Evolutionary conservation across 2,113 vertebrate genomes (phyloP).

Genomic region (Lichenostomus cassidix): DNA sequence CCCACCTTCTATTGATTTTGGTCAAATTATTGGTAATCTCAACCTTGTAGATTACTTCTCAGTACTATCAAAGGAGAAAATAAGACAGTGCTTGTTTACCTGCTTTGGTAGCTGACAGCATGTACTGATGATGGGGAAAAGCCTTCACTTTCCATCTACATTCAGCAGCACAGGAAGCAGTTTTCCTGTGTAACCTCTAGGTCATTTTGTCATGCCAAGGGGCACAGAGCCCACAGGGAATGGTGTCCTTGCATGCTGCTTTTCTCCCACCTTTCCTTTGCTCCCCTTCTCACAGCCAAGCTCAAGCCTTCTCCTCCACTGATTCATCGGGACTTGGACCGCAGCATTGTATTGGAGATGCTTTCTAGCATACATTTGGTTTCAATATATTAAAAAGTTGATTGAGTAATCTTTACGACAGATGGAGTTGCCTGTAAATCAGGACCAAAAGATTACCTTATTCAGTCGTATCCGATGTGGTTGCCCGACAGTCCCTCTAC

Average conservation of each 20-base stretch:
- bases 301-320: not conserved
- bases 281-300: not conserved
- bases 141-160: not conserved
- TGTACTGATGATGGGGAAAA: not conserved
- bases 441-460: slow-evolving; percentile 33
- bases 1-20: slow-evolving; percentile 58
- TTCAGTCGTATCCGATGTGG: not conserved
- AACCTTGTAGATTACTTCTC: slow-evolving; percentile 49
- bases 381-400: slow-evolving; percentile 13
- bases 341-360: not conserved
- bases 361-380: slow-evolving; percentile 9
- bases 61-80: not conserved
- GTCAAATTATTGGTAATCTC: slow-evolving; percentile 14
- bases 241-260: accelerated
- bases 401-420: slow-evolving; percentile 2
- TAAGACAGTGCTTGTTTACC: not conserved
- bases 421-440: slow-evolving; percentile 24
- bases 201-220: not conserved
- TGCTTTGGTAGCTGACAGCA: not conserved
- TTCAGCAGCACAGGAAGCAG: not conserved
- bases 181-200: not conserved
- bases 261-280: not conserved
- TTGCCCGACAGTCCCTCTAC: not conserved
- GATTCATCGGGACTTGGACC: not conserved
- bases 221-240: not conserved